Evolutionary conservation across 2,113 vertebrate genomes (phyloP), one percentile per base, ranked within the genome.

Genomic region (Sander vitreus): DNA sequence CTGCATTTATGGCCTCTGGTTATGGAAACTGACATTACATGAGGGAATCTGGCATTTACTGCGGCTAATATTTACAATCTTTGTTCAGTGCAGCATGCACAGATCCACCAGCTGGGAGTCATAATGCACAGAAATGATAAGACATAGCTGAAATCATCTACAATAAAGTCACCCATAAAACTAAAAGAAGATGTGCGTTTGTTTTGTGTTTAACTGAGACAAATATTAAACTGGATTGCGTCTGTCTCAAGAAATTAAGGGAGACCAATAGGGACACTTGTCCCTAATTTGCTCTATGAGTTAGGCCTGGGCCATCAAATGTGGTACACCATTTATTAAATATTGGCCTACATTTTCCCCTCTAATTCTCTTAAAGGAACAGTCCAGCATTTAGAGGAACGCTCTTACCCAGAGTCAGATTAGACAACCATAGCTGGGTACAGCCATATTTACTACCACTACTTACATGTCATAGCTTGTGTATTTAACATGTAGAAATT

Each of bases 11-110:
- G 72, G 87, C 93, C 85, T 81, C 63, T 65, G 76, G 91, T 85
- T 85, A 81, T 76, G 48, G 78, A 50, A 83, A 83, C 81, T 85
- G 66, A 81, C 23, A 54, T 91, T 82, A 92, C 89, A 89, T 91
- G 90, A 87, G 86, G 80, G 82, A 88, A 90, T 82, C 85, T 92
- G 91, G 79, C 87, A 89, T 92, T 90, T 88, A 83, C 80, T 85
- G 70, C 45, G 47, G 76, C 78, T 89, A 89, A 91, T 83, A 90
- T 89, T 85, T 86, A 80, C 83, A 73, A 84, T 86, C 89, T 85
- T 76, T 89, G 87, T 80, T 89, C 86, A 91, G 33, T 62, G 63
- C 87, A 87, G 83, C 80, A 74, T 86, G 81, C 79, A 88, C 74
- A 58, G 11, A 87, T 78, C 75, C 87, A 90, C 85, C 87, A 85